These are phyloP conservation scores for Brachypterus glaber DNA, from an alignment of 2,888 invertebrate genomes.

Conservation along the genomic window DNA sequence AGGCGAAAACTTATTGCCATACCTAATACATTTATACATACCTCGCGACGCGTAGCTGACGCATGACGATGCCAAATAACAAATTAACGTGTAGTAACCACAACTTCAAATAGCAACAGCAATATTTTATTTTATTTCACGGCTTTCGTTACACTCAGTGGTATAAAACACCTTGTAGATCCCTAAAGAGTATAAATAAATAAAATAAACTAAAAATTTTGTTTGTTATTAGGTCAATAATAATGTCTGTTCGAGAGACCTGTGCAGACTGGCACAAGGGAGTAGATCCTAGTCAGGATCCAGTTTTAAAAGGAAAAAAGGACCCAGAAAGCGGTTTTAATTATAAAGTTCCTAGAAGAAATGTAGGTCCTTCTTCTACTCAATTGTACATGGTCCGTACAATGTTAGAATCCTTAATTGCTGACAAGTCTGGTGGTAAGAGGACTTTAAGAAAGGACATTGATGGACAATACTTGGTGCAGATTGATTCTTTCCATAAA, in stretches of 20 bases:
- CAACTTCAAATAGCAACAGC: no score
- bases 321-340: slow-evolving; percentile 87
- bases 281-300: slow-evolving; percentile 85
- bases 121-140: no score
- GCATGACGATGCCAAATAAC: no score
- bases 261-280: slow-evolving; percentile 95
- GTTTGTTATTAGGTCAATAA: slow-evolving; percentile 57
- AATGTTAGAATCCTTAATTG: slow-evolving; percentile 94
- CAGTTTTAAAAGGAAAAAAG: slow-evolving; percentile 85
- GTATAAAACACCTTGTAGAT: slow-evolving; percentile 1
- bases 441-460: slow-evolving; percentile 92
- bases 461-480: slow-evolving; percentile 83
- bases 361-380: slow-evolving; percentile 86
- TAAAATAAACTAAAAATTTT: slow-evolving; percentile 4
- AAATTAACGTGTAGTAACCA: no score
- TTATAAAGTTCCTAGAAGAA: slow-evolving; percentile 83
- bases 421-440: slow-evolving; percentile 95
- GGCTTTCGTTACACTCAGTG: background rate
- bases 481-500: slow-evolving; percentile 93
- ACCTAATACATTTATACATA: no score
- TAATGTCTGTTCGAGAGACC: slow-evolving; percentile 94
- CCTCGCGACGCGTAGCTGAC: no score
- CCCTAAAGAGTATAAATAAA: no score
- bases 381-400: slow-evolving; percentile 98
- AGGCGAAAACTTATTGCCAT: no score